Percentiles rank a stretch among this genome's conserved stretches.
phyloP scores from a whole-genome alignment of 1,140 invertebrate species.

The Leguminivora glycinivorella region DNA sequence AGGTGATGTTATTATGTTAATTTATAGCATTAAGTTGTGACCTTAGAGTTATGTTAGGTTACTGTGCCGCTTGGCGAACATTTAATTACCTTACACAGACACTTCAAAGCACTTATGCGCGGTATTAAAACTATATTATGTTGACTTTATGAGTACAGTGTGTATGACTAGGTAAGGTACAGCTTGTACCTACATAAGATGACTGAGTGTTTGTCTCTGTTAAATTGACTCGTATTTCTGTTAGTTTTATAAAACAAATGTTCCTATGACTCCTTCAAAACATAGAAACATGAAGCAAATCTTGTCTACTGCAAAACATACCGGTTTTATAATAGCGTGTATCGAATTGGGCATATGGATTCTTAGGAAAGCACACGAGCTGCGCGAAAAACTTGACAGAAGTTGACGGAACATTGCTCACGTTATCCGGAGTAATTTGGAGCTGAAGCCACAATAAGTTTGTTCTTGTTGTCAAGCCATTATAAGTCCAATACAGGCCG shows the following conservation, averaged over 20 bases:
- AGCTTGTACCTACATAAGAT: background rate
- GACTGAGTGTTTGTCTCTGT: background rate
- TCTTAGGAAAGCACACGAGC: background rate
- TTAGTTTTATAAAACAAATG: slow-evolving; percentile 27
- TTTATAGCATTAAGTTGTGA: slow-evolving; percentile 26
- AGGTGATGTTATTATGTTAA: slow-evolving; percentile 22
- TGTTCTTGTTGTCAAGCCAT: background rate
- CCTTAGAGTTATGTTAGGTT: slow-evolving; percentile 31
- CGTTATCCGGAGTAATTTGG: background rate
- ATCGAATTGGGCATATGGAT: background rate
- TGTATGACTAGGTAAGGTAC: background rate
- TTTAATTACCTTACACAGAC: background rate
- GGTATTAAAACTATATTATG: background rate
- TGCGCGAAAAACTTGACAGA: background rate
- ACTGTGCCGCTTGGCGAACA: slow-evolving; percentile 28
- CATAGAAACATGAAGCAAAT: background rate
- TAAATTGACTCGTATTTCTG: slow-evolving; percentile 28
- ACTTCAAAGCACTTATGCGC: background rate
- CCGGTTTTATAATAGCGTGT: slow-evolving; percentile 10
- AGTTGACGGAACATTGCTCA: background rate
- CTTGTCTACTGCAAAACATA: background rate
- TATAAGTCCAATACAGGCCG: background rate
- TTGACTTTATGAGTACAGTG: background rate
- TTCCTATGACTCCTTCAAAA: slow-evolving; percentile 9
- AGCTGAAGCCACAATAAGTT: slow-evolving; percentile 8